Evolutionary conservation across 2,888 invertebrate species (phyloP).

Genomic region (Scaptomyza reducta): DNA sequence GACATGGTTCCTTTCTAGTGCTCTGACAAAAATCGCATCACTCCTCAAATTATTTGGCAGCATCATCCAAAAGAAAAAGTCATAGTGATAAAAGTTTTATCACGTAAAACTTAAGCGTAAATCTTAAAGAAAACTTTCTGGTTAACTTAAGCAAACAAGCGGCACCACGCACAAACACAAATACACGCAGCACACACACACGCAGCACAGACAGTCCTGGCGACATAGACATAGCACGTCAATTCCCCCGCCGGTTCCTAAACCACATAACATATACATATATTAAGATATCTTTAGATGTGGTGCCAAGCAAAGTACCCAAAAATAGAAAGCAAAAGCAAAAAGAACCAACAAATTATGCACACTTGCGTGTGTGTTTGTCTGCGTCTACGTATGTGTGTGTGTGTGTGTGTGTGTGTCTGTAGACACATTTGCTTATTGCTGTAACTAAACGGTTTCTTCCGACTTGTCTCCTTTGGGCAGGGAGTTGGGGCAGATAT

Average conservation of each 20-base stretch:
- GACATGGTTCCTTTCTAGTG: constrained; percentile 42
- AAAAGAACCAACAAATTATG: constrained; percentile 50
- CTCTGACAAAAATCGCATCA: constrained; percentile 55
- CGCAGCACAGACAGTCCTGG: constrained; percentile 41
- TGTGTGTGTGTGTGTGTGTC: constrained; percentile 16
- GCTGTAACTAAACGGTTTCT: constrained; percentile 72
- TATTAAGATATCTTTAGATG: constrained; percentile 48
- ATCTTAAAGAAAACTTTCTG: constrained; percentile 80
- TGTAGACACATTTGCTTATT: constrained; percentile 71
- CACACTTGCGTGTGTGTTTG: constrained; percentile 58
- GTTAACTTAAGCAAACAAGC: constrained; percentile 75
- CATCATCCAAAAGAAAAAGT: constrained; percentile 53
- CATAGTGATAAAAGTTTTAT: constrained; percentile 80
- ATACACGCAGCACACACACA: constrained; percentile 28
- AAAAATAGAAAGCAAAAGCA: constrained; percentile 25
- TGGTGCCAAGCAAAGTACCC: constrained; percentile 35
- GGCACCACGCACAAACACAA: constrained; percentile 45
- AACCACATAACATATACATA: constrained; percentile 41
- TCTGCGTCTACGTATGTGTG: neutral
- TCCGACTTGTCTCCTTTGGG: constrained; percentile 24
- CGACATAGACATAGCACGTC: constrained; percentile 50
- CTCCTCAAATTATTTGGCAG: constrained; percentile 26
- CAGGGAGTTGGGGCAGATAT: constrained; percentile 8
- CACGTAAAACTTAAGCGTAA: constrained; percentile 79
- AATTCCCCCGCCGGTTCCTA: constrained; percentile 18